A percentile compares a stretch with the other conserved stretches of the same genome.
Evolutionary conservation across 2,113 vertebrate genomes (phyloP).

Genomic region (Ellobius talpinus): DNA sequence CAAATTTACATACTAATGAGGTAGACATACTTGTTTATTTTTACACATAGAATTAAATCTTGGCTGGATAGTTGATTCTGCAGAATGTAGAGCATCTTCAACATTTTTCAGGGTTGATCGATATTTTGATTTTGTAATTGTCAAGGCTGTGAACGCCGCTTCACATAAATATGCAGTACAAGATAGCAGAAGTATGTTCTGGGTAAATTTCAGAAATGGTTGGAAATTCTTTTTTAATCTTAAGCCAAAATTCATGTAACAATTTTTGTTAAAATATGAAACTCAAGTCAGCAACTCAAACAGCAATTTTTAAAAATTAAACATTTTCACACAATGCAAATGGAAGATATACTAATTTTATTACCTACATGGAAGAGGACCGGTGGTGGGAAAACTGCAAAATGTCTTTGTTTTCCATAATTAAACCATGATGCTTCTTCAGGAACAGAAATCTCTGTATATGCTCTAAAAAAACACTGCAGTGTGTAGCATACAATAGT

Average conservation of each 20-base stretch:
- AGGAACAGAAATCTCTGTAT: background rate
- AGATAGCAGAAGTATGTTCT: background rate
- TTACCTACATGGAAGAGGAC: background rate
- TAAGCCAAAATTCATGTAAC: background rate
- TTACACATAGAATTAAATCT: background rate
- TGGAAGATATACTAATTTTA: background rate
- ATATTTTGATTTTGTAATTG: slow-evolving; percentile 17
- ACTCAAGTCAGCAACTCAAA: background rate
- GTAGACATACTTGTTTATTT: background rate
- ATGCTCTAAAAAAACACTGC: background rate
- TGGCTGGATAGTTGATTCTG: background rate
- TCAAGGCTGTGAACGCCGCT: background rate
- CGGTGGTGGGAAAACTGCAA: background rate
- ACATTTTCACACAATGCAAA: background rate
- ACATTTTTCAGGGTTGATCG: slow-evolving; percentile 25
- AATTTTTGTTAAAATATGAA: background rate
- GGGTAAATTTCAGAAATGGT: background rate
- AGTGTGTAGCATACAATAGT: background rate
- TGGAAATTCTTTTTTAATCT: background rate
- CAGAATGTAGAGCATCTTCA: background rate
- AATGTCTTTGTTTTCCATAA: background rate
- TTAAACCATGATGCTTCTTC: background rate
- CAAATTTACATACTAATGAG: background rate
- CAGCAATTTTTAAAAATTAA: background rate
- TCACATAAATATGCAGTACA: background rate